Evolutionary conservation across 35 echinoderm and acorn worm species (phyloP), one percentile per base, ranked within the genome.

Genomic region (Heliocidaris erythrogramma): DNA sequence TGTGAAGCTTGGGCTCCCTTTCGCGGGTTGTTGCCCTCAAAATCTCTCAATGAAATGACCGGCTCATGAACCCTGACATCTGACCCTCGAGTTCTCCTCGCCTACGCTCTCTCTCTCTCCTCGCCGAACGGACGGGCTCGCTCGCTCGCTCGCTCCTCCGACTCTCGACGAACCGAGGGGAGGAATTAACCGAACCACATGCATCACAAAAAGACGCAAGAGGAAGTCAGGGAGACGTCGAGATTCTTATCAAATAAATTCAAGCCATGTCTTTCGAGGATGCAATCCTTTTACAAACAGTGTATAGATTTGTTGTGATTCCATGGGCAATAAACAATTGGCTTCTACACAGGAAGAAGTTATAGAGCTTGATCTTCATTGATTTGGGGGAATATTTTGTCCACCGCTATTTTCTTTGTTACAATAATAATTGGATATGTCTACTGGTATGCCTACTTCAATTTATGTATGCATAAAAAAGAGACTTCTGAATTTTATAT

Each of bases 201-300:
- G 17, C 65, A 4, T 78, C 65, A 78, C 35, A 42, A 42, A 78
- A 5, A 18, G 21, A n/a, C 18, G 18, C n/a, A n/a, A 78, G 65
- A 78, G 65, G 65, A 78, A 78, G 65, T 78, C 65, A 18, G 27
- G 2, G 52, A 78, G 65, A 78, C 65, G 18, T 18, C 65, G 21
- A 78, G 21, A 78, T 78, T 78, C 65, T 78, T 78, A 78, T 78
- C 65, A 78, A n/a, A 78, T 78, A 78, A 78, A 78, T n/a, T 78
- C 65, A 78, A n/a, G 27, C 65, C 27, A 21, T 56, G 52, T 5
- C 6, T 71, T n/a, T 71, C 5, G 16, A 16, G 61, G 24, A 78
- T 18, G 17, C 17, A 78, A 78, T 78, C 65, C 65, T 78, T 78
- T 78, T n/a, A 18, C 17, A 78, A 78, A 78, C 65, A 78, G 27